Conservation (phyloP, 2,113 vertebrate species). For the Neotoma lepida region DNA sequence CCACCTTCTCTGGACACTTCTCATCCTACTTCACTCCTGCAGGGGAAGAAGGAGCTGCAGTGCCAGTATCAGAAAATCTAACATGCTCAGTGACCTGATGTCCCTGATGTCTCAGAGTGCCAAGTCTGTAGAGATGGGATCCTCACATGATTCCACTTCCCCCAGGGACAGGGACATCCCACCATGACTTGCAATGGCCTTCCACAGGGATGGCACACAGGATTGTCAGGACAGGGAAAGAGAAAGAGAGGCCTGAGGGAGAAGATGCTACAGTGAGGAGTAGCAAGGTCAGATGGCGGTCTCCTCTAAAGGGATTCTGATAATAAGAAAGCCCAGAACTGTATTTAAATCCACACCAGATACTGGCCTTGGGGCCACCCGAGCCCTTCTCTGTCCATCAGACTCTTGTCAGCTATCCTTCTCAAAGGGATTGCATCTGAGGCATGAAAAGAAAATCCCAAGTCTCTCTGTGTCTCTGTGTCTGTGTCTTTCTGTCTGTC, state of each 20-base stretch:
- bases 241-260: neutral
- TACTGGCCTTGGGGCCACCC: neutral
- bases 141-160: neutral
- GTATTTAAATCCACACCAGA: neutral
- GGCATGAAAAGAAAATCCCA: neutral
- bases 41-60: neutral
- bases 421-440: neutral
- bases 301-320: neutral
- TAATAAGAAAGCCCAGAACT: neutral
- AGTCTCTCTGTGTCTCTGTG: neutral
- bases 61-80: neutral
- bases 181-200: accelerated
- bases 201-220: neutral
- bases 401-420: neutral
- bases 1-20: neutral
- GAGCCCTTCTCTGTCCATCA: neutral
- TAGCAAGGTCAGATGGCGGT: neutral
- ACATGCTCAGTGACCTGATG: neutral
- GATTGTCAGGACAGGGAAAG: neutral
- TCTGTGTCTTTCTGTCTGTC: neutral
- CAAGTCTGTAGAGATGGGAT: no score
- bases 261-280: neutral
- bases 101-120: neutral
- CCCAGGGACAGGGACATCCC: neutral
- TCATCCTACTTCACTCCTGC: accelerated